phyloP scores from a whole-genome alignment of 2,797 vertebrate genomes.

The Spinibarbus caldwelli region DNA sequence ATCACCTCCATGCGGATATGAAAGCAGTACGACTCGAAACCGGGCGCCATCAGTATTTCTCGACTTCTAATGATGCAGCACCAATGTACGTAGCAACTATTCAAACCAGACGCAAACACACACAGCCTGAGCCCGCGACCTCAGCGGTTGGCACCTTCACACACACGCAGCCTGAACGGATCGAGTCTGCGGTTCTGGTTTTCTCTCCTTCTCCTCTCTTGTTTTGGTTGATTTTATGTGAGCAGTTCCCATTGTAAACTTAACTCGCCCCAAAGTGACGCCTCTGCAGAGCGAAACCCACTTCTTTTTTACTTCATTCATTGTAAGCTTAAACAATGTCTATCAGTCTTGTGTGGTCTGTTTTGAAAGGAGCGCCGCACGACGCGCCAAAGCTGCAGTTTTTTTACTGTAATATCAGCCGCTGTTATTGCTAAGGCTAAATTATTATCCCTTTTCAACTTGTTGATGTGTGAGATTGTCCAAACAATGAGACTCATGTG shows the following conservation, averaged over 20 bases:
- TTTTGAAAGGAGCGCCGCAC: slow-evolving; percentile 10
- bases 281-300: slow-evolving; percentile 45
- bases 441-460: slow-evolving; percentile 47
- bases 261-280: slow-evolving; percentile 48
- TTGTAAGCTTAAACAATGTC: slow-evolving; percentile 50
- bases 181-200: slow-evolving; percentile 48
- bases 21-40: slow-evolving; percentile 49
- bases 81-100: slow-evolving; percentile 41
- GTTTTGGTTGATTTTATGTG: slow-evolving; percentile 62
- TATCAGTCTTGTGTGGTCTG: slow-evolving; percentile 57
- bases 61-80: slow-evolving; percentile 52
- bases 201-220: slow-evolving; percentile 50
- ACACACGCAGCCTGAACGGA: slow-evolving; percentile 21
- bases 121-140: neutral
- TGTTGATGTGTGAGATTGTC: slow-evolving; percentile 43
- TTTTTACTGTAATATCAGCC: slow-evolving; percentile 37
- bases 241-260: slow-evolving; percentile 59
- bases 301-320: slow-evolving; percentile 50
- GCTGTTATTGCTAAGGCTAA: slow-evolving; percentile 43
- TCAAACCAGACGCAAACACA: slow-evolving; percentile 33
- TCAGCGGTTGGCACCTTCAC: slow-evolving; percentile 27
- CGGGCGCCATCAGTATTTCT: slow-evolving; percentile 46
- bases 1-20: slow-evolving; percentile 56
- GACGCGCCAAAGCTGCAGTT: slow-evolving; percentile 32
- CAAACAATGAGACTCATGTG: slow-evolving; percentile 47